These are phyloP conservation scores for Florisuga fusca DNA, from an alignment of 2,797 vertebrate genomes.

Conservation along the genomic window DNA sequence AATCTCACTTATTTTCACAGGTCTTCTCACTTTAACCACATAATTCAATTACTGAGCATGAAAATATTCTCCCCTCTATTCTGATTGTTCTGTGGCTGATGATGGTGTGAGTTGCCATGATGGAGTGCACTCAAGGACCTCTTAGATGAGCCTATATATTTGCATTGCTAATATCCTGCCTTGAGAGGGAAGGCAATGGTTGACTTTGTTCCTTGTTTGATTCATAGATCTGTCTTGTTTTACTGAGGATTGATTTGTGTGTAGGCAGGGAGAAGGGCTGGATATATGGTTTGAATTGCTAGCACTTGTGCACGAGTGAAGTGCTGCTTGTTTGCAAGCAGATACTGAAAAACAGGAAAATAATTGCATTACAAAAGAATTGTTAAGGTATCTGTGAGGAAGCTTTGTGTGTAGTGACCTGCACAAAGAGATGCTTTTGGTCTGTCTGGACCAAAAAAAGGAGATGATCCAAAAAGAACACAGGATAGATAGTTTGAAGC, in stretches of 20 bases:
- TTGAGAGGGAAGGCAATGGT: slow-evolving; percentile 37
- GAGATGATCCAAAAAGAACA: slow-evolving; percentile 1
- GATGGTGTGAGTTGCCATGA: slow-evolving; percentile 39
- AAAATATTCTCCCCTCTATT: slow-evolving; percentile 53
- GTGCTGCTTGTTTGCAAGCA: slow-evolving; percentile 33
- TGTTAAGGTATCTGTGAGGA: not conserved
- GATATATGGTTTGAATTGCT: not conserved
- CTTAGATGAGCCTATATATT: slow-evolving; percentile 60
- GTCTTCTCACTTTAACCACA: slow-evolving; percentile 39
- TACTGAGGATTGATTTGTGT: slow-evolving; percentile 55
- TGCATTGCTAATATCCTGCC: slow-evolving; percentile 63
- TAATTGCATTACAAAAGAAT: not conserved
- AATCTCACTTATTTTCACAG: not conserved
- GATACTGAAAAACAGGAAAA: slow-evolving; percentile 2
- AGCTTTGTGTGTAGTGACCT: not conserved
- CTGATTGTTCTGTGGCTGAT: slow-evolving; percentile 42
- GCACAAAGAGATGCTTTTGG: not conserved
- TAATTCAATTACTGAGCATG: slow-evolving; percentile 51
- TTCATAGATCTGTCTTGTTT: slow-evolving; percentile 64
- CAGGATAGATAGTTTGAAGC: slow-evolving; percentile 34
- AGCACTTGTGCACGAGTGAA: slow-evolving; percentile 6
- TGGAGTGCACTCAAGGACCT: slow-evolving; percentile 60
- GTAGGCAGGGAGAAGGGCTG: not conserved
- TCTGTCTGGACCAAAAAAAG: slow-evolving; percentile 27
- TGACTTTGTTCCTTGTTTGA: slow-evolving; percentile 56